Conservation (phyloP, 2,888 invertebrate species). For the Andrena bucephala region DNA sequence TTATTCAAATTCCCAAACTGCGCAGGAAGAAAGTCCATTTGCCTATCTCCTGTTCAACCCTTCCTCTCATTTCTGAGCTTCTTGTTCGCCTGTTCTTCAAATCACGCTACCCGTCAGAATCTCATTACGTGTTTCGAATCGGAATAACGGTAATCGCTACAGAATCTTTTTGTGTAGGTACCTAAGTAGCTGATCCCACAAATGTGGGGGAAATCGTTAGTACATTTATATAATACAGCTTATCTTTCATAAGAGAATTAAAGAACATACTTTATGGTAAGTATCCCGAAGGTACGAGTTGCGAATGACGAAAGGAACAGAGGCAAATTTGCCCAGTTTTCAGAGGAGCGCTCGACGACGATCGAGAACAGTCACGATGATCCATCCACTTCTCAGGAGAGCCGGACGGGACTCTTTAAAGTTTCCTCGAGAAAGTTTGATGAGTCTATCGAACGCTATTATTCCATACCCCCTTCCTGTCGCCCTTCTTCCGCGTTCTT, state of each 20-base stretch:
- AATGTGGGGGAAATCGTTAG: too few species aligned
- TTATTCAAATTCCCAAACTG: constrained; percentile 75
- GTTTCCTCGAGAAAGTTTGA: constrained; percentile 82
- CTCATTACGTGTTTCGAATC: too few species aligned
- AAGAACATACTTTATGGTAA: neutral
- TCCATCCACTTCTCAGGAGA: constrained; percentile 62
- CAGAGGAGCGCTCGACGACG: constrained; percentile 16
- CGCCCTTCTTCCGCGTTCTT: constrained; percentile 80
- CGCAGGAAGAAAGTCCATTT: constrained; percentile 54
- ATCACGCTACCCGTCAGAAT: too few species aligned
- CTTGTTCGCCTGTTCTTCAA: too few species aligned
- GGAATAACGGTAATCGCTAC: too few species aligned
- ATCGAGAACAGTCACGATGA: constrained; percentile 49
- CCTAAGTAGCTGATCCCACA: too few species aligned
- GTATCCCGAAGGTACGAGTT: neutral
- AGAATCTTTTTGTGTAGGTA: too few species aligned
- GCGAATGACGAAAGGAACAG: neutral
- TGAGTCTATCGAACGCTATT: constrained; percentile 84
- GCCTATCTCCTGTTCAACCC: constrained; percentile 48
- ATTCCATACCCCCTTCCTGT: constrained; percentile 74
- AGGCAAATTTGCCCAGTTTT: constrained; percentile 25
- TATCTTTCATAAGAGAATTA: too few species aligned
- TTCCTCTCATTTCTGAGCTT: constrained; percentile 29
- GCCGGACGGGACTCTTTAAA: constrained; percentile 74
- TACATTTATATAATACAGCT: too few species aligned